phyloP scores from a whole-genome alignment of 1,140 invertebrate genomes.

The Drosophila suzukii region DNA sequence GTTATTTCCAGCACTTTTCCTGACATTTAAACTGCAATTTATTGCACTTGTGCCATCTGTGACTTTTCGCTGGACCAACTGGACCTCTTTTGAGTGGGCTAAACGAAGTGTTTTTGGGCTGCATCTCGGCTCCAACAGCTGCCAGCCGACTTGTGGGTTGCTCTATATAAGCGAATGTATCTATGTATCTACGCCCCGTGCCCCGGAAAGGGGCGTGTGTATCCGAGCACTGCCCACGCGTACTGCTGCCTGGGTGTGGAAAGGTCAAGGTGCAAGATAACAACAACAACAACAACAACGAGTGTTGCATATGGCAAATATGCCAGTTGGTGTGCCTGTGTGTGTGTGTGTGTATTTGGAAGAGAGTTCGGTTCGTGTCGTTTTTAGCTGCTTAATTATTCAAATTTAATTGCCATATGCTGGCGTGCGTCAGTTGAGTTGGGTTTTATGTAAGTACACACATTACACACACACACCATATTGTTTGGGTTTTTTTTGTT shows the following conservation, averaged over 20 bases:
- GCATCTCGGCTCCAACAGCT: conserved; percentile 44
- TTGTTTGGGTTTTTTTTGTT: conserved; percentile 2
- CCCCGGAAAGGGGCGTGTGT: conserved; percentile 10
- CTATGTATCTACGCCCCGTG: neutral
- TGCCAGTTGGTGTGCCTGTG: neutral
- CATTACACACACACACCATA: neutral
- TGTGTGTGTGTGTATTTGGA: neutral
- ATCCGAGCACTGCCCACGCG: conserved; percentile 39
- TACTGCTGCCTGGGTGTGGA: conserved; percentile 42
- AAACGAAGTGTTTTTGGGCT: conserved; percentile 18
- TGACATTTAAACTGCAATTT: neutral
- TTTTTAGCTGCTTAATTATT: conserved; percentile 40
- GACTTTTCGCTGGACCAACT: conserved; percentile 7
- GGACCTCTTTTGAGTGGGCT: conserved; percentile 9
- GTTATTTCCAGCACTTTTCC: neutral
- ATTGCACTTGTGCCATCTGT: conserved; percentile 9
- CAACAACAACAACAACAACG: conserved; percentile 39
- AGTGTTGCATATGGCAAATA: conserved; percentile 5
- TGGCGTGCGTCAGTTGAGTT: conserved; percentile 41
- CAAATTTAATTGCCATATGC: conserved; percentile 56
- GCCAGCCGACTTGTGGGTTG: conserved; percentile 37
- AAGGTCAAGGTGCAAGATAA: conserved; percentile 65
- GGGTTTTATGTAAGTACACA: conserved; percentile 18
- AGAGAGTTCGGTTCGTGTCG: neutral
- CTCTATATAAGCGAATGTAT: conserved; percentile 5